phyloP scores from a whole-genome alignment of 53 echinoderm and acorn worm species.

The Antedon mediterranea region DNA sequence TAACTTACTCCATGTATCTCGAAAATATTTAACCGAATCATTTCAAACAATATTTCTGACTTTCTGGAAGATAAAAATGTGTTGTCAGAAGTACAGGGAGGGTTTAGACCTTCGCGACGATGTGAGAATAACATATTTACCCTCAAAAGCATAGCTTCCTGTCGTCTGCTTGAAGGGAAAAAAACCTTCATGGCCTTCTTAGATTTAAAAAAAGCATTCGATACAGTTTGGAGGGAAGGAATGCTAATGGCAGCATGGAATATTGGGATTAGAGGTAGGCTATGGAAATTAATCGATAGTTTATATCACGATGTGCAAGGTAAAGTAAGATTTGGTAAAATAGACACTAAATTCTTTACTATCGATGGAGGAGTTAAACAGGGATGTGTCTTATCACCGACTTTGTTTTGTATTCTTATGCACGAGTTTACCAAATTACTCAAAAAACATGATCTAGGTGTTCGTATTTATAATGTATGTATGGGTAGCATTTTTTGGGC shows the following conservation, averaged over 20 bases:
- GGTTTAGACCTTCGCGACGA: background rate
- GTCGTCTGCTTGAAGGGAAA: constrained; percentile 8
- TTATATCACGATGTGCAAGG: no score
- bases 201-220: constrained; percentile 7
- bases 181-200: constrained; percentile 11
- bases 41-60: background rate
- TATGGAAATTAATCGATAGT: constrained; percentile 9
- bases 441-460: constrained; percentile 3
- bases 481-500: constrained; percentile 15
- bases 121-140: constrained; percentile 18
- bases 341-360: constrained; percentile 9
- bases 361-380: constrained; percentile 11
- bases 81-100: constrained; percentile 13
- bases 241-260: constrained; percentile 1
- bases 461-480: background rate
- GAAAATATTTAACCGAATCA: constrained; percentile 2
- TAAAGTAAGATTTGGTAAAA: constrained; percentile 13
- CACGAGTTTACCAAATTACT: constrained; percentile 11
- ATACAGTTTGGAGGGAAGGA: constrained; percentile 17
- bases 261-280: constrained; percentile 9
- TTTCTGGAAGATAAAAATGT: constrained; percentile 1
- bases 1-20: background rate
- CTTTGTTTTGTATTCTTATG: constrained; percentile 11
- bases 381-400: constrained; percentile 15
- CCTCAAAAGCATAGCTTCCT: constrained; percentile 12